Conservation (phyloP, 2,888 invertebrate species). For the Callyntrura guangdongensis region DNA sequence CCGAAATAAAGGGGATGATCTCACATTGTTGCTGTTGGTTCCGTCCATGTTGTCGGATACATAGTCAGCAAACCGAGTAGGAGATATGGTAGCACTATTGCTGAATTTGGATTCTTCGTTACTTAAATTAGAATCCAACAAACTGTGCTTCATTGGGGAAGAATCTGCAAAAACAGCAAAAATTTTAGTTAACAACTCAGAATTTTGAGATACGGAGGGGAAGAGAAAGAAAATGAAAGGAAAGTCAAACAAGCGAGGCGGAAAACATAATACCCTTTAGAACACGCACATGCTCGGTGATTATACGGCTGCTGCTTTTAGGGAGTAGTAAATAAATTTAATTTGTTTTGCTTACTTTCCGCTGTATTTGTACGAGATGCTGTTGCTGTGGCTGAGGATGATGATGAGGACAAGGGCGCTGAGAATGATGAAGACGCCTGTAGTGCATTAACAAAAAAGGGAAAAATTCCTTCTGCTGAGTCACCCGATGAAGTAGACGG, state of each 20-base stretch:
- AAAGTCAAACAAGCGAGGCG: not conserved
- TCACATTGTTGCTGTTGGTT: not conserved
- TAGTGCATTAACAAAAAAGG: slow-evolving; percentile 55
- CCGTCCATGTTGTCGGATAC: slow-evolving; percentile 8
- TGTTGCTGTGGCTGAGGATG: not conserved
- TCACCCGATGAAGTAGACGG: slow-evolving; percentile 56
- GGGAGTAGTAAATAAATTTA: not conserved
- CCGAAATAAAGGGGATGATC: slow-evolving; percentile 83
- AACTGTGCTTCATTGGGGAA: slow-evolving; percentile 55
- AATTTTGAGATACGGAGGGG: not conserved
- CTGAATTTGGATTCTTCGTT: slow-evolving; percentile 31
- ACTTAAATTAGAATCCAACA: slow-evolving; percentile 68
- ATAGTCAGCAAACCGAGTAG: slow-evolving; percentile 7
- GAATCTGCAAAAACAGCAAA: slow-evolving; percentile 67
- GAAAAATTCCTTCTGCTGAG: slow-evolving; percentile 45
- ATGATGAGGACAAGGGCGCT: slow-evolving; percentile 43
- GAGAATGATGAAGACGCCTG: slow-evolving; percentile 66
- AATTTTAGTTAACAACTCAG: slow-evolving; percentile 3
- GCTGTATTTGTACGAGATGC: slow-evolving; percentile 33
- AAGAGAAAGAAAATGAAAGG: slow-evolving; percentile 21
- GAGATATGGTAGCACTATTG: not conserved
- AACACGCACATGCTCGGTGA: not conserved
- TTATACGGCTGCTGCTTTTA: not conserved
- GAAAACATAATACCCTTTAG: no score
- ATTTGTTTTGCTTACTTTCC: not conserved